Percentiles rank a stretch among this genome's conserved stretches.
These are phyloP conservation scores for Bungarus multicinctus DNA, from an alignment of 2,113 vertebrate species.

Conservation along the genomic window DNA sequence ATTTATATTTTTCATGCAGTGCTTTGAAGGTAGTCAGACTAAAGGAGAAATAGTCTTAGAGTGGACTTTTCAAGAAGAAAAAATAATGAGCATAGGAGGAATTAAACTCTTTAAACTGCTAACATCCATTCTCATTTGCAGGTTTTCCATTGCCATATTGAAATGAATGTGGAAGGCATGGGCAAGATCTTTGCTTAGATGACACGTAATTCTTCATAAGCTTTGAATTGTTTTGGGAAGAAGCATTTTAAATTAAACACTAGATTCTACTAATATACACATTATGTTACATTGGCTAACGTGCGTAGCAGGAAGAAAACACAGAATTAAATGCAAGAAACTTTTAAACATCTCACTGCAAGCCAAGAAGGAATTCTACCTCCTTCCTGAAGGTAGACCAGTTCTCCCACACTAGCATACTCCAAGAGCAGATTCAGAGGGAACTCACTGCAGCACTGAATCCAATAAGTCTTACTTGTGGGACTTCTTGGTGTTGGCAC, in stretches of 20 bases:
- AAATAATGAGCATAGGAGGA: neutral
- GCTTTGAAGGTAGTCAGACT: neutral
- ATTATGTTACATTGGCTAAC: neutral
- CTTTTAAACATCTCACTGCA: neutral
- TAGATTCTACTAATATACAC: neutral
- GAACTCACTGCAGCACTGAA: neutral
- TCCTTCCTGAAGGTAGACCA: neutral
- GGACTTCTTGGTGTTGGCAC: constrained; percentile 96
- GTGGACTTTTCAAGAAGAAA: neutral
- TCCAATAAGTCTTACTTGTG: constrained; percentile 83
- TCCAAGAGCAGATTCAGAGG: neutral
- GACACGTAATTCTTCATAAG: neutral
- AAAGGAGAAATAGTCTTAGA: too few relatives aligned
- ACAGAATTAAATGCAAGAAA: neutral
- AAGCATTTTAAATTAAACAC: neutral
- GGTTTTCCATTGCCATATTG: neutral
- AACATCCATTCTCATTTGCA: neutral
- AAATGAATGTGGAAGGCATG: neutral
- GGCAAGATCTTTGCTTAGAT: neutral
- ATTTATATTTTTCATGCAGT: neutral
- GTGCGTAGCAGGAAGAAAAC: neutral
- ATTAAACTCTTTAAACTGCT: neutral
- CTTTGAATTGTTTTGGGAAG: neutral
- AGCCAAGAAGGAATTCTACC: neutral
- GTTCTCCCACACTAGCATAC: neutral